Evolutionary conservation across 2,888 invertebrate genomes (phyloP), one percentile per base, ranked within the genome.

Genomic region (Stegana nigrithorax): DNA sequence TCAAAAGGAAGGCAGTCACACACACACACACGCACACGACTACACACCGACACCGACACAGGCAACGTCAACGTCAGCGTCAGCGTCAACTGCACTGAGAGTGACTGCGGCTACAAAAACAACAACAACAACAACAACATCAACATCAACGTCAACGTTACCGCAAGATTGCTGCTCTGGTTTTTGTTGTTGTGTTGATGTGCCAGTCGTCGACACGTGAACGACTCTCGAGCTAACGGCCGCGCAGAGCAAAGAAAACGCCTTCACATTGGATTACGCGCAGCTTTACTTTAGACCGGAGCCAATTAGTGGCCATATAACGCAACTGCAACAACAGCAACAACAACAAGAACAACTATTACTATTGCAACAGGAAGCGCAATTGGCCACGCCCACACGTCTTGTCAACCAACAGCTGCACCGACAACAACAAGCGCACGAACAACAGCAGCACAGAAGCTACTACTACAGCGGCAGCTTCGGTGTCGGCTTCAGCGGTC

Each of bases 191-290:
- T n/a, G n/a, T n/a, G n/a, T n/a, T n/a, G n/a, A n/a, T n/a, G n/a
- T n/a, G n/a, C n/a, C n/a, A n/a, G n/a, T n/a, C n/a, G n/a, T n/a
- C n/a, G n/a, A n/a, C n/a, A n/a, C n/a, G n/a, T n/a, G n/a, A n/a
- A n/a, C n/a, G n/a, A n/a, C n/a, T n/a, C n/a, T n/a, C n/a, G n/a
- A n/a, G n/a, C n/a, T n/a, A 51, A 26, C 14, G 56, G 10, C 42
- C 26, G 69, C 67, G 74, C 69, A 68, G 67, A 75, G 78, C 66
- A 65, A 70, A 69, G 68, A 64, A 68, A 69, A 75, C 75, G 79
- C 78, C 82, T 74, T 80, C 83, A 84, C 82, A 83, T 84, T 84
- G 84, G 84, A 84, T 84, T 84, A 84, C 82, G 83, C 84, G 77
- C 83, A 83, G 84, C 76, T 83, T 79, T 84, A 82, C 73, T 78